Evolutionary conservation across 2,888 invertebrate species (phyloP).

Genomic region (Philaethria dido): DNA sequence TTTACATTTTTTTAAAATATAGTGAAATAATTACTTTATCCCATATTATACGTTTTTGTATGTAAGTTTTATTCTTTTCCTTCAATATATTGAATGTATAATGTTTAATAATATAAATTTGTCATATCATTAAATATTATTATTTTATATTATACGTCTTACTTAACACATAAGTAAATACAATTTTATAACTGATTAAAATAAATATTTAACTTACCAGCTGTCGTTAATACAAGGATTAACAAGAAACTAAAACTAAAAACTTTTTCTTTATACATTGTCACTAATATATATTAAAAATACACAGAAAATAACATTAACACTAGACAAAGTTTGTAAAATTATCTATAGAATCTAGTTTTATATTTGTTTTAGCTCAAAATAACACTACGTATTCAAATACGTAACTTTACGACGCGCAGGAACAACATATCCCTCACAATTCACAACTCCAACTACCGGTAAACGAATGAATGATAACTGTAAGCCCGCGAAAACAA

Average conservation of each 20-base stretch:
- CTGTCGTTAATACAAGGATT: conserved; percentile 49
- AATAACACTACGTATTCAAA: conserved; percentile 49
- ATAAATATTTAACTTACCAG: conserved; percentile 57
- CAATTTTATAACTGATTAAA: neutral
- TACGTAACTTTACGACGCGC: conserved; percentile 52
- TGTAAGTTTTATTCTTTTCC: too few species aligned
- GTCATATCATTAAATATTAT: too few species aligned
- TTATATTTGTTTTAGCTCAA: neutral
- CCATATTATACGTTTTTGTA: neutral
- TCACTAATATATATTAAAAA: conserved; percentile 22
- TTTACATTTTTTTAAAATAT: neutral
- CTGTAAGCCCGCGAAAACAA: conserved; percentile 41
- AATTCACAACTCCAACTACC: conserved; percentile 49
- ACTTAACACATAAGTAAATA: neutral
- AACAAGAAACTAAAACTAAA: conserved; percentile 57
- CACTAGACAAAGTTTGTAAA: conserved; percentile 1
- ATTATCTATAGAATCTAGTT: neutral
- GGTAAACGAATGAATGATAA: conserved; percentile 45
- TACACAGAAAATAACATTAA: conserved; percentile 11
- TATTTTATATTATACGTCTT: neutral
- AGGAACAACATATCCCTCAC: conserved; percentile 44
- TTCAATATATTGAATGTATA: too few species aligned
- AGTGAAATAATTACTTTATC: neutral
- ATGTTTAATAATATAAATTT: too few species aligned
- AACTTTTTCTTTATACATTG: conserved; percentile 60